Conservation (phyloP, 1,140 invertebrate genomes). For the Pantala flavescens region DNA sequence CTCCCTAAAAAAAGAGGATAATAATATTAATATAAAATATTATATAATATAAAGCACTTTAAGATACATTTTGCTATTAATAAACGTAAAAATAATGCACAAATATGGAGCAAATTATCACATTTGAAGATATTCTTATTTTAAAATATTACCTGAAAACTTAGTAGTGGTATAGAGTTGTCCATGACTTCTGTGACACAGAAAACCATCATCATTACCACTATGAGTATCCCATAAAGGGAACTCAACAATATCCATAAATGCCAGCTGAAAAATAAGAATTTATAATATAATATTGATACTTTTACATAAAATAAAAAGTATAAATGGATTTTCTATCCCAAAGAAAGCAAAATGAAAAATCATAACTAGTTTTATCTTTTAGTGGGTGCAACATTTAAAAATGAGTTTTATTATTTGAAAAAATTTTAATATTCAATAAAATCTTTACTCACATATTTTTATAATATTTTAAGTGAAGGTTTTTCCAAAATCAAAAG, state of each 20-base stretch:
- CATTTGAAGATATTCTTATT: too few relatives aligned
- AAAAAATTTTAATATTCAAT: too few relatives aligned
- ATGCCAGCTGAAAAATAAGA: constrained; percentile 38
- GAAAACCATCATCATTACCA: constrained; percentile 47
- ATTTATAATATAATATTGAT: too few relatives aligned
- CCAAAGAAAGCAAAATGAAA: too few relatives aligned
- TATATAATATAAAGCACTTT: neutral
- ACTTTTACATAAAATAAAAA: too few relatives aligned
- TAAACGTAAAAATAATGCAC: neutral
- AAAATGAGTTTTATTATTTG: too few relatives aligned
- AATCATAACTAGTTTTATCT: too few relatives aligned
- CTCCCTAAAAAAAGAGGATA: constrained; percentile 37
- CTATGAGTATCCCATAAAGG: constrained; percentile 48
- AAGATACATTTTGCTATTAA: neutral
- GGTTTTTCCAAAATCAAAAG: too few relatives aligned
- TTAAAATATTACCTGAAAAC: constrained; percentile 44
- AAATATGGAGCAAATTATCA: neutral
- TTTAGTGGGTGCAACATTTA: too few relatives aligned
- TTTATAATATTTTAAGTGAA: too few relatives aligned
- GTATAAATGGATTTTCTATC: too few relatives aligned
- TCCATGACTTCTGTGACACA: constrained; percentile 50
- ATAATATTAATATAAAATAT: neutral
- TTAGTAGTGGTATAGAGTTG: constrained; percentile 43
- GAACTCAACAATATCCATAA: constrained; percentile 48
- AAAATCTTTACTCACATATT: too few relatives aligned